Base-by-base conservation (phyloP, 37 sponge, comb jelly and placozoan species). In the Haliclona indistincta region DNA sequence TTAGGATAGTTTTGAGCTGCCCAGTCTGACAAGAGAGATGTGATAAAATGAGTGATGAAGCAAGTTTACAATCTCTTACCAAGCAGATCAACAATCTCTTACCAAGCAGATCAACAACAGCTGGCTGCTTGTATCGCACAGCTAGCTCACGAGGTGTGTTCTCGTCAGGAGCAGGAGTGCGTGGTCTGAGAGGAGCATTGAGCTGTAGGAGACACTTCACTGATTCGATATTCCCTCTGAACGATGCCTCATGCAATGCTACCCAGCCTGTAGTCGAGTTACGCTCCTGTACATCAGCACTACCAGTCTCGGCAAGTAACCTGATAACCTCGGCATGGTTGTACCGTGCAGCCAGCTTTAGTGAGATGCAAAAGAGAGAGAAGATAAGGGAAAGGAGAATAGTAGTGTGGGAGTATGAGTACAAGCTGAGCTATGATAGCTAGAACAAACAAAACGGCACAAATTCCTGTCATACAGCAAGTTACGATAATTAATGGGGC, bases 241-340 rank as follows among this genome's bases (percentile, higher is more conserved):
- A 84, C 26, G 95, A 92, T 42, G 98, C 95, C 84, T 97, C 98
- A 43, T 97, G 98, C 1, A 97, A 78, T 4, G 95, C 90, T 60
- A 91, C 92, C 98, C 98, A 97, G 0, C 90, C 93, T 4, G 98
- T 97, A 26, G 79, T 76, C 26, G 87, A 53, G 56, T 91, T 94
- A 40, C 96, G 55, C 64, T 95, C 96, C 62, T 95, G 96, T 13
- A 91, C 89, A 40, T 91, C 89, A 8, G 96, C 92, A 42, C 66
- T 70, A 7, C 89, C 96, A 13, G 35, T 51, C 64, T 81, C 85
- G 8, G 88, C 77, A 45, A 93, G 65, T 43, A 77, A 20, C 8
- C 68, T 53, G 17, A 84, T 53, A 19, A 56, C 56, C 1, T 88
- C 82, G 22, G 62, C 30, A 60, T 84, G 73, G 36, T 76, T 65